Percentiles rank a stretch among this genome's conserved stretches.
phyloP scores from a whole-genome alignment of 2,113 vertebrate species.

The Colossoma macropomum region DNA sequence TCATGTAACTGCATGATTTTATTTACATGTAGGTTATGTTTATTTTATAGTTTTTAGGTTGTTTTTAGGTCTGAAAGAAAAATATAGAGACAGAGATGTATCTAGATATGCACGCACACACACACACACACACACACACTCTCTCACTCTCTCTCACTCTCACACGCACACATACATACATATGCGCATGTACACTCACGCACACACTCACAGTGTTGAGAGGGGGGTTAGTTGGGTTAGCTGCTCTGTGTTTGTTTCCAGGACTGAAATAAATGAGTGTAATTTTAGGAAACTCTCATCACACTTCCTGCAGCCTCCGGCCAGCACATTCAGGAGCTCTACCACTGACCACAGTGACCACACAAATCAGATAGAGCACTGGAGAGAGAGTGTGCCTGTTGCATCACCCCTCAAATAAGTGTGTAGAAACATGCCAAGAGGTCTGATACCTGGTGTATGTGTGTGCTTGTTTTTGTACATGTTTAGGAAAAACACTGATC shows the following conservation, averaged over 20 bases:
- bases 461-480: too few relatives aligned
- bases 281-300: conserved; percentile 75
- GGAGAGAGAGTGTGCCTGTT: not conserved
- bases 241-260: conserved; percentile 63
- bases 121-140: conserved; percentile 17
- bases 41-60: too few relatives aligned
- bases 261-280: conserved; percentile 71
- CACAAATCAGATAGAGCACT: too few relatives aligned
- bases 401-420: not conserved
- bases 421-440: not conserved
- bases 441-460: too few relatives aligned
- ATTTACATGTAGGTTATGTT: too few relatives aligned
- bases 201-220: conserved; percentile 49
- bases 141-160: too few relatives aligned
- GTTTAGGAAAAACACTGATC: too few relatives aligned
- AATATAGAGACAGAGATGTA: too few relatives aligned
- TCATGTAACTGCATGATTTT: too few relatives aligned
- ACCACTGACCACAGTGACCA: too few relatives aligned
- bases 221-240: conserved; percentile 62
- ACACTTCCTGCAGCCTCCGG: conserved; percentile 61
- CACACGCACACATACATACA: too few relatives aligned
- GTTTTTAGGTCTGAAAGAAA: too few relatives aligned
- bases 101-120: not conserved
- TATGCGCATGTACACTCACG: conserved; percentile 32
- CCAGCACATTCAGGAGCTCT: not conserved